Conservation (phyloP, 2,113 vertebrate species). For the Rattus norvegicus region DNA sequence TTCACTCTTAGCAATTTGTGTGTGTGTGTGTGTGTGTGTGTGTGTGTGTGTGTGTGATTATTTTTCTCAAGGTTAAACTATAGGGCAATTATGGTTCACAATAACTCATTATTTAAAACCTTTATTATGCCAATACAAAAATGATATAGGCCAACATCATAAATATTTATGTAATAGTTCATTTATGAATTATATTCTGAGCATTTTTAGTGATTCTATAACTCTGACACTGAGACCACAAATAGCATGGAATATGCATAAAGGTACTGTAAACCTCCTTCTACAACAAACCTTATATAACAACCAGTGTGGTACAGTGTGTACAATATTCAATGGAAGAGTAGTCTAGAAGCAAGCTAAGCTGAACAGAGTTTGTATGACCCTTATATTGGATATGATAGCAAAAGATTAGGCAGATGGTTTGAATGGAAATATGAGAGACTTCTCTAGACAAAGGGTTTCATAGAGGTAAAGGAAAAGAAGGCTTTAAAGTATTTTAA, state of each 20-base stretch:
- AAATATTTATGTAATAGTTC: not conserved
- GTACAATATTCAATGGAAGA: fast-evolving
- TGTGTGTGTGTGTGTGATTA: not conserved
- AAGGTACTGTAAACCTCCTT: not conserved
- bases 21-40: too few species aligned
- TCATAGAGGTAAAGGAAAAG: slow-evolving; percentile 68
- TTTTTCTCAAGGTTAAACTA: not conserved
- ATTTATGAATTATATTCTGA: not conserved
- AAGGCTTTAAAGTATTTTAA: too few species aligned
- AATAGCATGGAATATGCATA: not conserved
- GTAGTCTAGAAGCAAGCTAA: not conserved
- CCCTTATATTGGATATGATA: slow-evolving; percentile 60
- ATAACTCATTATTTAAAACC: not conserved
- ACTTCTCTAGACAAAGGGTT: slow-evolving; percentile 3
- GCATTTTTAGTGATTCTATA: not conserved
- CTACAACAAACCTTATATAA: too few species aligned
- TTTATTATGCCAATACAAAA: not conserved
- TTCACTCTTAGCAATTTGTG: not conserved
- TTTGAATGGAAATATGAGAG: not conserved
- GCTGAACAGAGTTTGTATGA: not conserved
- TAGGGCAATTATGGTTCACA: not conserved
- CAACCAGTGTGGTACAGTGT: not conserved
- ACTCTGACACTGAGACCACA: not conserved
- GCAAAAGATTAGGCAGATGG: slow-evolving; percentile 10
- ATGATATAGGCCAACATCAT: not conserved